These are phyloP conservation scores for Orestias chungarensis DNA, from an alignment of 2,797 vertebrate species.

Conservation along the genomic window DNA sequence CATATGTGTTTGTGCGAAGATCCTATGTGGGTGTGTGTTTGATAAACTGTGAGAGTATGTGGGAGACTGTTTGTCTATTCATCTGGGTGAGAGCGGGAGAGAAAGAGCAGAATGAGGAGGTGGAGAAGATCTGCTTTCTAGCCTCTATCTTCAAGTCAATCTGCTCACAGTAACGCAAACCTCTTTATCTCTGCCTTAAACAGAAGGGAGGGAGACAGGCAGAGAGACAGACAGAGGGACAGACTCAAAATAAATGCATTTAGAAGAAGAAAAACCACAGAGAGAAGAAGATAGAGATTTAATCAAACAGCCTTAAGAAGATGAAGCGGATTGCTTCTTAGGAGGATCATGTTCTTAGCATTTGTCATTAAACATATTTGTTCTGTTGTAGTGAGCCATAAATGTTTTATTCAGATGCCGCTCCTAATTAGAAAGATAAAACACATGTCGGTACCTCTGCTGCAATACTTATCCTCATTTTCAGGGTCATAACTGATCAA, in stretches of 20 bases:
- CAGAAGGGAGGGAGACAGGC: slow-evolving; percentile 49
- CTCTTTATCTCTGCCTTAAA: slow-evolving; percentile 68
- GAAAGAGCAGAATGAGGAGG: slow-evolving; percentile 73
- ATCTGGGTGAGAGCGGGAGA: slow-evolving; percentile 70
- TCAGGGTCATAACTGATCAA: no score
- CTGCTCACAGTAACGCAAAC: slow-evolving; percentile 74
- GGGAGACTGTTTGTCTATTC: slow-evolving; percentile 85
- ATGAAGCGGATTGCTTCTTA: slow-evolving; percentile 59
- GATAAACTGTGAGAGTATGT: slow-evolving; percentile 85
- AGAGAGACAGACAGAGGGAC: slow-evolving; percentile 43
- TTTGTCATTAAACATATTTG: slow-evolving; percentile 61
- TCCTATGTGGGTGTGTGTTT: slow-evolving; percentile 83
- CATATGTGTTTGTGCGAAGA: slow-evolving; percentile 83
- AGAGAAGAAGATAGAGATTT: slow-evolving; percentile 35
- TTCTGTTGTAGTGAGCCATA: slow-evolving; percentile 52
- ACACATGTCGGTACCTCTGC: neutral
- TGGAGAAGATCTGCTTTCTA: slow-evolving; percentile 72
- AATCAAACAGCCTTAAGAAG: slow-evolving; percentile 66
- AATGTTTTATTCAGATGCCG: slow-evolving; percentile 31
- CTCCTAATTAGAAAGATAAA: slow-evolving; percentile 17
- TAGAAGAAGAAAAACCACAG: slow-evolving; percentile 52
- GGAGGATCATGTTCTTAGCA: slow-evolving; percentile 63
- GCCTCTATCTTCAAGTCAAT: slow-evolving; percentile 79
- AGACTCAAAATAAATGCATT: slow-evolving; percentile 52
- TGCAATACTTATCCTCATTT: neutral